Conservation (phyloP, 2,113 vertebrate species). For the Misgurnus mizolepis region DNA sequence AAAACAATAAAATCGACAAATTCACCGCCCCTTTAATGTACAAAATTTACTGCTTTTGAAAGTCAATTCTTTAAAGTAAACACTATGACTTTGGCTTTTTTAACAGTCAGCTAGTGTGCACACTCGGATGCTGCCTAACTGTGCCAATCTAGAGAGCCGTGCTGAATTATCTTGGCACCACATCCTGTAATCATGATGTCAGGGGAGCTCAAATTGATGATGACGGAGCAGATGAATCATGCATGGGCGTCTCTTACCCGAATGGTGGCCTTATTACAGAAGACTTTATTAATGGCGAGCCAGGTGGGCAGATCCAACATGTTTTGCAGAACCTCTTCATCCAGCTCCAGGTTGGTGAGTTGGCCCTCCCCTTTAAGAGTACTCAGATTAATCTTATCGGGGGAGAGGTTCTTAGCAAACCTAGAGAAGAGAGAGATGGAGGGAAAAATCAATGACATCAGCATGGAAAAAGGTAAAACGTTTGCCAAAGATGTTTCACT, state of each 20-base stretch:
- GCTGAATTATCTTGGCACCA: background rate
- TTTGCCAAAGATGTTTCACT: background rate
- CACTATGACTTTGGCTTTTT: too few species aligned
- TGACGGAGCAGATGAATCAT: background rate
- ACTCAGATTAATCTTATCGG: conserved; percentile 98
- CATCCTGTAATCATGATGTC: background rate
- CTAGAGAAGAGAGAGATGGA: conserved; percentile 70
- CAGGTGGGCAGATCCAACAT: conserved; percentile 98
- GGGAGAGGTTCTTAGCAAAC: conserved; percentile 98
- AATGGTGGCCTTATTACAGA: conserved; percentile 96
- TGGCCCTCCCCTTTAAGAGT: conserved; percentile 97
- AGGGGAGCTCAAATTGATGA: background rate
- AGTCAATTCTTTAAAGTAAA: too few species aligned
- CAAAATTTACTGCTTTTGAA: too few species aligned
- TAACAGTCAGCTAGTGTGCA: background rate
- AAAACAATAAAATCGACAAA: too few species aligned
- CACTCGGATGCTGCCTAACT: background rate
- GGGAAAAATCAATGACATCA: conserved; percentile 13
- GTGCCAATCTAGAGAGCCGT: background rate
- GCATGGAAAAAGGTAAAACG: background rate
- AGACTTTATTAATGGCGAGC: conserved; percentile 96
- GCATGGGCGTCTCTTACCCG: conserved; percentile 78
- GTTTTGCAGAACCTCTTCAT: conserved; percentile 97
- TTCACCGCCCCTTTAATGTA: too few species aligned
- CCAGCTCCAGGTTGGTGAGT: conserved; percentile 95